Percentiles rank a stretch among this genome's conserved stretches.
Conservation (phyloP, 2,797 vertebrate species). For the Thunnus albacares region DNA sequence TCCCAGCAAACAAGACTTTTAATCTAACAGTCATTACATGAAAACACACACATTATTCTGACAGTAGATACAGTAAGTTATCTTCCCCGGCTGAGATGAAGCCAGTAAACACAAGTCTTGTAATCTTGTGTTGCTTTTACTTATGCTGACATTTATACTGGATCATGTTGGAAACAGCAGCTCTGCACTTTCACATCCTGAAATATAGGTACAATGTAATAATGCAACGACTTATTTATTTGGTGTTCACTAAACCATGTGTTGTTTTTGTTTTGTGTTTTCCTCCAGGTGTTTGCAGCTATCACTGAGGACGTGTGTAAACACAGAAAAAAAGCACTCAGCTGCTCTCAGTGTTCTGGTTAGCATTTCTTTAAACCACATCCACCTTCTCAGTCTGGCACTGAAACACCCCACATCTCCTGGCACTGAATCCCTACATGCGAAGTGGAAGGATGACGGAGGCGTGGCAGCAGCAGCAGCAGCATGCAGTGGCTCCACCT, state of each 20-base stretch:
- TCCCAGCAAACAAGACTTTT: neutral
- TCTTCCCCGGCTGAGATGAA: neutral
- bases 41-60: neutral
- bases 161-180: neutral
- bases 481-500: conserved; percentile 88
- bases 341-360: conserved; percentile 8
- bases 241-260: neutral
- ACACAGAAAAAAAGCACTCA: neutral
- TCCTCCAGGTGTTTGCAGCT: conserved; percentile 44
- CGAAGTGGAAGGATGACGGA: conserved; percentile 87
- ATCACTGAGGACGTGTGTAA: conserved; percentile 40
- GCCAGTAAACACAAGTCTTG: neutral
- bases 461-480: conserved; percentile 87
- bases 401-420: conserved; percentile 30
- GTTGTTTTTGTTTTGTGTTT: conserved; percentile 8
- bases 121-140: neutral
- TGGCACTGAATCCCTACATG: conserved; percentile 71
- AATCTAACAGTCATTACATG: neutral
- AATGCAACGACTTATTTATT: neutral
- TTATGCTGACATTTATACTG: neutral
- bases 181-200: neutral
- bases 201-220: neutral
- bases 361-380: conserved; percentile 22
- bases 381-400: conserved; percentile 23
- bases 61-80: neutral